phyloP scores from a whole-genome alignment of 2,113 vertebrate genomes.

The Mandrillus leucophaeus region DNA sequence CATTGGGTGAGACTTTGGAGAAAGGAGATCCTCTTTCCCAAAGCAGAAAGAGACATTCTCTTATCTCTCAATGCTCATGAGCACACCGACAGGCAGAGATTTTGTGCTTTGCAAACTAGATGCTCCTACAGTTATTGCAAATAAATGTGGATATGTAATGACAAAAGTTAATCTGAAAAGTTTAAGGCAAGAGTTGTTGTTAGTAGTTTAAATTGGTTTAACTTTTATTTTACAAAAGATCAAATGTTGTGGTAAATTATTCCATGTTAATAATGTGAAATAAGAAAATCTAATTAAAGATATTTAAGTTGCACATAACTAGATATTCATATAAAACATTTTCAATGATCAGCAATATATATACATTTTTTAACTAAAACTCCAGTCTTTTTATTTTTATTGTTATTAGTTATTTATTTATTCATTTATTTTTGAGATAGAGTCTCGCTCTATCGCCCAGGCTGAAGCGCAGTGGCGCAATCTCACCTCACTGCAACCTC shows the following conservation, averaged over 20 bases:
- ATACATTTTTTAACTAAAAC: not conserved
- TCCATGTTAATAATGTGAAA: not conserved
- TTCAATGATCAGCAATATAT: not conserved
- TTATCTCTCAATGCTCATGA: not conserved
- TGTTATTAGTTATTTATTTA: no score
- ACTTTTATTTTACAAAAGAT: not conserved
- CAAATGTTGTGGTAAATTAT: not conserved
- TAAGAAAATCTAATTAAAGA: not conserved
- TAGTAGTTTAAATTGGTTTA: not conserved
- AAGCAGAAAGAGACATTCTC: not conserved
- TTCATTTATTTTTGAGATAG: no score
- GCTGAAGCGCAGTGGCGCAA: accelerated
- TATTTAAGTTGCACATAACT: not conserved
- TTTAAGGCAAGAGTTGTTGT: not conserved
- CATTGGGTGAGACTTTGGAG: not conserved
- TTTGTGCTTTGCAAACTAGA: not conserved
- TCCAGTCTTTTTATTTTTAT: no score
- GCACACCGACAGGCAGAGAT: not conserved
- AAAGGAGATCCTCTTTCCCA: not conserved
- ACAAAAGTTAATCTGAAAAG: not conserved
- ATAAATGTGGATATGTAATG: not conserved
- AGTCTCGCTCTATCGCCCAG: no score
- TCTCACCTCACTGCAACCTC: no score
- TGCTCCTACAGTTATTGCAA: not conserved
- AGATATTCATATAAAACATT: not conserved